Evolutionary conservation across 2,113 vertebrate species (phyloP).

Genomic region (Oncorhynchus tshawytscha): DNA sequence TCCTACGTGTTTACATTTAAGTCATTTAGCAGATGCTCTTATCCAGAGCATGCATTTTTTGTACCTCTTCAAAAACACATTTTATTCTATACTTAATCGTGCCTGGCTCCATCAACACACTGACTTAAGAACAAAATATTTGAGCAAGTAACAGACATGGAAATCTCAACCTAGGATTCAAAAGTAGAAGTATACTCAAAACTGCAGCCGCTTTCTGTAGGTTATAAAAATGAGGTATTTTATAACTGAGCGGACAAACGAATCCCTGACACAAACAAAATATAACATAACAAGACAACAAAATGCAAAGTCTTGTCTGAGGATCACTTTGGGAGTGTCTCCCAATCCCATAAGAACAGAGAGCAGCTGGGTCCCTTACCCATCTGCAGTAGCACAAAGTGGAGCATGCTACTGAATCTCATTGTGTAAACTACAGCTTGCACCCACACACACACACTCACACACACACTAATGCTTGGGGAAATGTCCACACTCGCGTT

Average conservation of each 20-base stretch:
- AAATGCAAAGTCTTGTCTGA: conserved; percentile 52
- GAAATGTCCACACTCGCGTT: neutral
- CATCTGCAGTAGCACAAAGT: neutral
- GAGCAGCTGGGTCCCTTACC: neutral
- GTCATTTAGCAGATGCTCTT: no score
- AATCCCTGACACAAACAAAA: neutral
- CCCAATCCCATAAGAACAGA: neutral
- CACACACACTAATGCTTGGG: neutral
- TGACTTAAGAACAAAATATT: no score
- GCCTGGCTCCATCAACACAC: no score
- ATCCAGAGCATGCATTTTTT: no score
- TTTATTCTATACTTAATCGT: no score
- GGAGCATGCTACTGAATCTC: conserved; percentile 7
- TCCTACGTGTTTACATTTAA: no score
- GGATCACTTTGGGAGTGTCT: neutral
- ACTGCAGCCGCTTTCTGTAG: no score
- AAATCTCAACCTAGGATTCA: no score
- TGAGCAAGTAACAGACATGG: no score
- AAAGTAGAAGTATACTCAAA: no score
- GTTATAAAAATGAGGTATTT: neutral
- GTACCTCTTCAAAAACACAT: no score
- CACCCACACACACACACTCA: neutral
- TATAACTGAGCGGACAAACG: neutral
- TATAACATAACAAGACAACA: conserved; percentile 30
- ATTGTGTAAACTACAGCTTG: neutral